Percentiles rank a stretch among this genome's conserved stretches.
phyloP scores from a whole-genome alignment of 2,113 vertebrate genomes.

The Cyanoderma ruficeps region DNA sequence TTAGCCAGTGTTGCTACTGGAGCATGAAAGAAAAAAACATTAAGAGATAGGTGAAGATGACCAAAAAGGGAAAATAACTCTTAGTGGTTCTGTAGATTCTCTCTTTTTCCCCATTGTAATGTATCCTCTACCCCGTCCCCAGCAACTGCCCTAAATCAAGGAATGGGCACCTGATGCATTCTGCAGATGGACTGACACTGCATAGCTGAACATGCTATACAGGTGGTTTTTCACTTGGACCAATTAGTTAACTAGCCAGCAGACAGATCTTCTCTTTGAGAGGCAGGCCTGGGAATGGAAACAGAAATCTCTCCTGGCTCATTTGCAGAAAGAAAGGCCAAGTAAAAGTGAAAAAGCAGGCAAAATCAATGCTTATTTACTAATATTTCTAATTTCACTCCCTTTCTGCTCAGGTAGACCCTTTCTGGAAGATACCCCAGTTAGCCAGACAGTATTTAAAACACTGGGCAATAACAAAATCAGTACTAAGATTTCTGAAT shows the following conservation, averaged over 20 bases:
- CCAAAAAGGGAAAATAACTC: background rate
- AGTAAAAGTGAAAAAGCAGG: slow-evolving; percentile 19
- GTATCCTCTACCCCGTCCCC: background rate
- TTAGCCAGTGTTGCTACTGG: background rate
- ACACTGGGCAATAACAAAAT: background rate
- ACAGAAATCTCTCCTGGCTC: background rate
- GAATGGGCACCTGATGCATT: slow-evolving; percentile 49
- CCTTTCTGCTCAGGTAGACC: background rate
- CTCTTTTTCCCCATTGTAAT: background rate
- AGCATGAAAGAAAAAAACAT: background rate
- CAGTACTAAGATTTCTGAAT: background rate
- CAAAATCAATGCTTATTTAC: background rate
- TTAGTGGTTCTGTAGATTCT: background rate
- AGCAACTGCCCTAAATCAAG: slow-evolving; percentile 35
- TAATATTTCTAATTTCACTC: background rate
- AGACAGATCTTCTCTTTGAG: slow-evolving; percentile 14
- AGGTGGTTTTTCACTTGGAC: slow-evolving; percentile 47
- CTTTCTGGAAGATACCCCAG: background rate
- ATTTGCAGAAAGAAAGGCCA: background rate
- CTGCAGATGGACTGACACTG: slow-evolving; percentile 28
- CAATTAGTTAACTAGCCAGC: background rate
- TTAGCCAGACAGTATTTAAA: background rate
- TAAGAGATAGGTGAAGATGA: background rate
- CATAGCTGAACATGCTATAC: background rate
- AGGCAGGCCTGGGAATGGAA: background rate